Evolutionary conservation across 2,888 invertebrate species (phyloP).

Genomic region (Halictus quadricinctus): DNA sequence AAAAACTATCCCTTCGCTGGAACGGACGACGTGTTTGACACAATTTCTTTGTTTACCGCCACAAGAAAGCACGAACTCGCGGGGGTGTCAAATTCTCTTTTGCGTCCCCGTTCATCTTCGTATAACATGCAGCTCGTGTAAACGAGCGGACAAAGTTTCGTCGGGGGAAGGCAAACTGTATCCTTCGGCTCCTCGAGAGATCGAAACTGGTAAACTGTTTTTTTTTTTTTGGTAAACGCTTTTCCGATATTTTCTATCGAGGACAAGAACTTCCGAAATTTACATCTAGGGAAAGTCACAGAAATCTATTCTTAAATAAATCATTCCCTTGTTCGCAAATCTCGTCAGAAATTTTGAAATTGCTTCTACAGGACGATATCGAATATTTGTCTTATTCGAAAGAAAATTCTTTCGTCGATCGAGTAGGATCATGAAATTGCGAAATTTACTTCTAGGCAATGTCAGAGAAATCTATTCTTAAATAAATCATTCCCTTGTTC

Average conservation of each 20-base stretch:
- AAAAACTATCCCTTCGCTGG: background rate
- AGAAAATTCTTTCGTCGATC: no score
- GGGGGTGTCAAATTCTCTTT: constrained; percentile 7
- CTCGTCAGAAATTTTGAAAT: no score
- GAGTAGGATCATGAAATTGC: no score
- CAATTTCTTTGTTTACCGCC: constrained; percentile 8
- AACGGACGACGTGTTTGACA: constrained; percentile 4
- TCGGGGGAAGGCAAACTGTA: constrained; percentile 20
- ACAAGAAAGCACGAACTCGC: background rate
- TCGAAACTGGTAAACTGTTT: background rate
- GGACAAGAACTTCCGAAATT: background rate
- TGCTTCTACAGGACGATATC: no score
- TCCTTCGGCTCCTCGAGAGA: background rate
- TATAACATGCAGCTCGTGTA: background rate
- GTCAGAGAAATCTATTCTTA: no score
- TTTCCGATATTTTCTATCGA: background rate
- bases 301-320: no score
- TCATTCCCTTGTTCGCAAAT: no score
- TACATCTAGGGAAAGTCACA: no score
- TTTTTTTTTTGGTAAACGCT: background rate
- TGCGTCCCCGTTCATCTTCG: background rate
- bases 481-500: no score
- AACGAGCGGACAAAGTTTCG: constrained; percentile 25
- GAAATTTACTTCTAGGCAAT: no score
- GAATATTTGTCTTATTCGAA: no score